Evolutionary conservation across 2,113 vertebrate genomes (phyloP).

Genomic region (Prietella phreatophila): DNA sequence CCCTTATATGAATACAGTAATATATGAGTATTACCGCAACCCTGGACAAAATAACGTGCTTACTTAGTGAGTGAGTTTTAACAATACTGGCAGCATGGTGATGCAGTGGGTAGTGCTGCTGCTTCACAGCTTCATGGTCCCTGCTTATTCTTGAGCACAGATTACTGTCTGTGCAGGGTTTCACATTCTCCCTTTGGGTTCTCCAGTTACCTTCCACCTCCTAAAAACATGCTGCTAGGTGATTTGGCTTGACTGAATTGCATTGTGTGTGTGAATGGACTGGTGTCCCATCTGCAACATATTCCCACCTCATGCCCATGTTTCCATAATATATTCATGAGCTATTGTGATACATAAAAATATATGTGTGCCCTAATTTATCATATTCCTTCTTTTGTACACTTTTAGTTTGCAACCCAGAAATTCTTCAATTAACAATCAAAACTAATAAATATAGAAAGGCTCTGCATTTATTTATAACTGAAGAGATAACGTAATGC

Average conservation of each 20-base stretch:
- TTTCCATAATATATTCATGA: background rate
- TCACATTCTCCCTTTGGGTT: too few species aligned
- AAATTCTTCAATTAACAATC: background rate
- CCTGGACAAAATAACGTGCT: background rate
- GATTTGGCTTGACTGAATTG: too few species aligned
- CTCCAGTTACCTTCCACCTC: too few species aligned
- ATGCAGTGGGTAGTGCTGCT: background rate
- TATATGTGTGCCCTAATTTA: too few species aligned
- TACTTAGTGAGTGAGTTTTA: background rate
- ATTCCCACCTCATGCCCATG: too few species aligned
- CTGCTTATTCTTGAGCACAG: background rate
- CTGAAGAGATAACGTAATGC: background rate
- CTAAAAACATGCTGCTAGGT: too few species aligned
- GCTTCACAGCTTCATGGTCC: background rate
- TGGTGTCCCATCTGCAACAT: too few species aligned
- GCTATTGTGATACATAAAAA: background rate
- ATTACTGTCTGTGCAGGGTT: background rate
- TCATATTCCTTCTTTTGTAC: too few species aligned
- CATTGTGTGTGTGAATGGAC: too few species aligned
- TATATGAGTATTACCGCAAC: background rate
- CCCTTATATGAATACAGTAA: background rate
- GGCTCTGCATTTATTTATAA: background rate
- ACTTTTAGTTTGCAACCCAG: too few species aligned
- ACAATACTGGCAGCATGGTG: background rate
- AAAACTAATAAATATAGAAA: too few species aligned